Base-by-base conservation (phyloP, 1,140 invertebrate species). In the Hycleus cichorii region DNA sequence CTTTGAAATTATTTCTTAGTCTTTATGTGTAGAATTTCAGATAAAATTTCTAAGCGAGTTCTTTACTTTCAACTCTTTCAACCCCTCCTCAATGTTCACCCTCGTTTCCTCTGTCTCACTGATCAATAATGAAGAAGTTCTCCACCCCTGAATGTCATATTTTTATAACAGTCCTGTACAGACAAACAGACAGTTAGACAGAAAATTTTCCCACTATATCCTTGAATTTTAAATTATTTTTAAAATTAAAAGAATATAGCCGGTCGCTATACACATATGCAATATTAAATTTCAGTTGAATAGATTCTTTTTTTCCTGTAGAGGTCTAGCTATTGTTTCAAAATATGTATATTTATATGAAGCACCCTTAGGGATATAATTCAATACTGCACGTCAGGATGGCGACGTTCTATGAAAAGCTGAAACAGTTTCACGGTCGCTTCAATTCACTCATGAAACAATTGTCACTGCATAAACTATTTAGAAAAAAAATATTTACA, bases 361-460 rank as follows among this genome's bases (percentile, higher is more conserved):
- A 62, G 49, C 24, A 50, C 49, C 52, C 56, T 54, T 50, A 55
- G 56, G 60, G 49, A 58, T 45, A 58, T 58, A 62, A 58, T 55
- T 54, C 49, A 62, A 59, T 51, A 39, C 50, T 12, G 50, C 32
- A 32, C 32, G 32, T 32, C 32, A 32, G 32, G 32, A 32, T 32
- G 7, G 32, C 32, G 32, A 32, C 32, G 32, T 32, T 7, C 32
- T 32, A 32, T 32, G 32, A 32, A 32, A 32, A 32, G 32, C 32
- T 32, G 32, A 32, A 32, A 32, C 32, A 32, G 32, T 32, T 32
- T 51, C 57, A 62, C 60, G 58, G 32, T 32, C 32, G 60, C 55
- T 62, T 49, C 60, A 58, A 62, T 56, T 51, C 52, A 49, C 43
- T 12, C 32, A 25, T 49, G 60, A 62, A 62, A 58, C 60, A 62